Evolutionary conservation across 2,888 invertebrate species (phyloP).

Genomic region (Trachelus stipa): DNA sequence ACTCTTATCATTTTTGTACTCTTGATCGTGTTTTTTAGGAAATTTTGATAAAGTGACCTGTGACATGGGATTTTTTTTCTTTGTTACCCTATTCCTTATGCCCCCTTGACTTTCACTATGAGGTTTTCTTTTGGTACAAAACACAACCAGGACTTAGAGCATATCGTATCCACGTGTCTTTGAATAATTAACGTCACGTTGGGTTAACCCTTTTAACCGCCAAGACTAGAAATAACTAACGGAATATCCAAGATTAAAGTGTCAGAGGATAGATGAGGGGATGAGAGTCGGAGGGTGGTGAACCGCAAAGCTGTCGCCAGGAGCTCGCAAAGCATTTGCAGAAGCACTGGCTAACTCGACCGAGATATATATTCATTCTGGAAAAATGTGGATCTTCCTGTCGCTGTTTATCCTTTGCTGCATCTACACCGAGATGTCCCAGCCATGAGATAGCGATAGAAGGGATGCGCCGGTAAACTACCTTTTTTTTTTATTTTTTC

Average conservation of each 20-base stretch:
- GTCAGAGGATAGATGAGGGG: conserved; percentile 8
- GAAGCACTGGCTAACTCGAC: conserved; percentile 22
- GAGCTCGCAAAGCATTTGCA: conserved; percentile 30
- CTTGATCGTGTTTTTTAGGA: not conserved
- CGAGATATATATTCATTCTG: conserved; percentile 37
- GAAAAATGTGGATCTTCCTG: conserved; percentile 3
- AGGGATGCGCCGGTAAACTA: too few relatives aligned
- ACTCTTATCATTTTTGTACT: not conserved
- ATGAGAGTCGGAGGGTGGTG: conserved; percentile 14
- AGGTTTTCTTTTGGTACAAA: not conserved
- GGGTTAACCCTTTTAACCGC: conserved; percentile 35
- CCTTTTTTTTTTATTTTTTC: too few relatives aligned
- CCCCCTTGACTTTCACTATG: too few relatives aligned
- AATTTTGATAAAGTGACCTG: not conserved
- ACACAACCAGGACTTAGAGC: not conserved
- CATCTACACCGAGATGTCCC: not conserved
- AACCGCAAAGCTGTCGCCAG: conserved; percentile 32
- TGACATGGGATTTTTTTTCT: not conserved
- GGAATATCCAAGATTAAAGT: conserved; percentile 26
- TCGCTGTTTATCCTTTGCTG: not conserved
- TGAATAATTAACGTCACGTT: conserved; percentile 36
- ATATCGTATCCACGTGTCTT: conserved; percentile 5
- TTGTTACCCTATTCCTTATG: not conserved
- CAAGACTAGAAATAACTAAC: conserved; percentile 30
- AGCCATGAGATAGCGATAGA: too few relatives aligned